A percentile compares a stretch with the other conserved stretches of the same genome.
These are phyloP conservation scores for Archilochus colubris DNA, from an alignment of 2,113 vertebrate genomes.

Conservation along the genomic window DNA sequence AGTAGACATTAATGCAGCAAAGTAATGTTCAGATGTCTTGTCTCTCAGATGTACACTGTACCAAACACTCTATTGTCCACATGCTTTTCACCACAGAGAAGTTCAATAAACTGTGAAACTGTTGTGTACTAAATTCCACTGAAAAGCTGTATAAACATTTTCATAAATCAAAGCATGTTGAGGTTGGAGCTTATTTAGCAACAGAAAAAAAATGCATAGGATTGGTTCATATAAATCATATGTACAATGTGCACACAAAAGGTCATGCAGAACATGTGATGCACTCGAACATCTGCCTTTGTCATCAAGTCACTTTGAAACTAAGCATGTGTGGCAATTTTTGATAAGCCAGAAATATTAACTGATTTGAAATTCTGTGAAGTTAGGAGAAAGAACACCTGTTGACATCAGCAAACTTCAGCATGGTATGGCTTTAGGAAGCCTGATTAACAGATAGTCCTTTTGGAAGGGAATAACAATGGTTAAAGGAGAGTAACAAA, in stretches of 20 bases:
- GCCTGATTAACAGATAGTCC: not conserved
- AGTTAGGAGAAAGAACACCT: not conserved
- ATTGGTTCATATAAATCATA: not conserved
- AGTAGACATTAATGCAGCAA: not conserved
- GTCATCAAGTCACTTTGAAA: not conserved
- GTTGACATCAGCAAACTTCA: not conserved
- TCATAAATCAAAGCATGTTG: not conserved
- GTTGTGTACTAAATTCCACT: not conserved
- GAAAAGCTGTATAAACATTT: conserved; percentile 24
- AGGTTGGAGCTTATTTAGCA: not conserved
- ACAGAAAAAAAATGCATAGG: not conserved
- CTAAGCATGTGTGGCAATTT: not conserved
- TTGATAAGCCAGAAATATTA: not conserved
- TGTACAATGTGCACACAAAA: not conserved
- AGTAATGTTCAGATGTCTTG: not conserved
- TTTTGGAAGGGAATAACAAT: not conserved
- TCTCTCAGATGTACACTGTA: not conserved
- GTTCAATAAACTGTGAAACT: not conserved
- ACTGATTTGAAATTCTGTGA: not conserved
- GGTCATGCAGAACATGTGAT: not conserved
- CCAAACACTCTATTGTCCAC: not conserved
- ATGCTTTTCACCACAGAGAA: not conserved
- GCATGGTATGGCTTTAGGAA: not conserved
- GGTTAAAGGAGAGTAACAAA: not conserved
- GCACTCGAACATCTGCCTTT: not conserved